Evolutionary conservation across 2,113 vertebrate genomes (phyloP).

Genomic region (Australoheros scitulus): DNA sequence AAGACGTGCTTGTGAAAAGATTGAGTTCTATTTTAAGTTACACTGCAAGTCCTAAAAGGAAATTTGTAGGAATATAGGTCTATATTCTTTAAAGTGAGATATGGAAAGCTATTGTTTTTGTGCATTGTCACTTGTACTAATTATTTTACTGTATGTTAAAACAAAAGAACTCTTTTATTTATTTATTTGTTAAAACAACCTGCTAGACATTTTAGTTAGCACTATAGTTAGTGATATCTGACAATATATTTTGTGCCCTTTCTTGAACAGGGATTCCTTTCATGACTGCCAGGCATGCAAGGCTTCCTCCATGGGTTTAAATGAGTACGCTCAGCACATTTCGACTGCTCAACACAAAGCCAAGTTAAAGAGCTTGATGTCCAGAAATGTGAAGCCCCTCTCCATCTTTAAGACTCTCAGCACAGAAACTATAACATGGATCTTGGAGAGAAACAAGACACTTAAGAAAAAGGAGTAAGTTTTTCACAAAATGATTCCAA

Average conservation of each 20-base stretch:
- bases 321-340: conserved; percentile 87
- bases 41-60: too few relatives aligned
- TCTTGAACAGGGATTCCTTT: conserved; percentile 78
- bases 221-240: neutral
- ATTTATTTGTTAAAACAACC: too few relatives aligned
- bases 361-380: conserved; percentile 74
- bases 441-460: conserved; percentile 44
- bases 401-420: neutral
- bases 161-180: too few relatives aligned
- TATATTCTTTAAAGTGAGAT: too few relatives aligned
- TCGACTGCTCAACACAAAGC: conserved; percentile 84
- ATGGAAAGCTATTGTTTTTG: too few relatives aligned
- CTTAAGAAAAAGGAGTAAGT: conserved; percentile 44
- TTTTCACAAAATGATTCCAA: neutral
- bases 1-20: too few relatives aligned
- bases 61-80: too few relatives aligned
- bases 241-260: neutral
- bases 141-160: too few relatives aligned
- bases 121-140: too few relatives aligned
- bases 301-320: conserved; percentile 80
- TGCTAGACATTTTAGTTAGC: neutral
- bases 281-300: conserved; percentile 89
- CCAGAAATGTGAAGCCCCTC: conserved; percentile 70
- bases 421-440: fast-evolving
- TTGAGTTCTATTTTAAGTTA: too few relatives aligned